Conservation (phyloP, 37 sponge, comb jelly and placozoan genomes). For the Oopsacas minuta region DNA sequence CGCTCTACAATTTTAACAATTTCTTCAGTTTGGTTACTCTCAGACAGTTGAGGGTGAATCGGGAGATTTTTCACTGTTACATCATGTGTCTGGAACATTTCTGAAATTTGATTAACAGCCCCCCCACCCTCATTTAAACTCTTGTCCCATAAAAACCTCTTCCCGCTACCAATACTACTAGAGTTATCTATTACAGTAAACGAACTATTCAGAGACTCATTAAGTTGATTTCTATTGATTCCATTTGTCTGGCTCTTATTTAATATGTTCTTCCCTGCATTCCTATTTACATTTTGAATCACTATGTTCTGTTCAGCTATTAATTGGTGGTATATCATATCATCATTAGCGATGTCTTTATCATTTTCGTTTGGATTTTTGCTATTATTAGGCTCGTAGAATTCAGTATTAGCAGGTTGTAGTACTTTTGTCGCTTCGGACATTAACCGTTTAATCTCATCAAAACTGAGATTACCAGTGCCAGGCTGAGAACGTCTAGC, state of each 20-base stretch:
- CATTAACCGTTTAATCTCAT: conserved; percentile 6
- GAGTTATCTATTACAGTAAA: too few relatives aligned
- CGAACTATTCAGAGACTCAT: not conserved
- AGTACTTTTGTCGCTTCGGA: not conserved
- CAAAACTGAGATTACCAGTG: not conserved
- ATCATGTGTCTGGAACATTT: not conserved
- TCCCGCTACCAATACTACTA: not conserved
- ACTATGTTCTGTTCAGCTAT: not conserved
- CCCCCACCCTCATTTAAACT: not conserved
- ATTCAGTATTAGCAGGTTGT: not conserved
- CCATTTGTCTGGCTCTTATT: not conserved
- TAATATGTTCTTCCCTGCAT: not conserved
- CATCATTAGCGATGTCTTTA: not conserved
- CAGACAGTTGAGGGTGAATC: not conserved
- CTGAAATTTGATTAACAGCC: not conserved
- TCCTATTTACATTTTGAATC: not conserved
- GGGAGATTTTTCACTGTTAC: not conserved
- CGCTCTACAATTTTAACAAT: not conserved
- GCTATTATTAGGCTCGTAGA: not conserved
- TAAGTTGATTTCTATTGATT: not conserved
- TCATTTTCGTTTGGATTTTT: not conserved
- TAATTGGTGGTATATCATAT: conserved; percentile 6
- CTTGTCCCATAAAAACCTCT: not conserved
- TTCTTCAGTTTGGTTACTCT: not conserved
- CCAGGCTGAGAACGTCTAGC: not conserved